Evolutionary conservation across 2,888 invertebrate species (phyloP).

Genomic region (Priocnemis perturbator): DNA sequence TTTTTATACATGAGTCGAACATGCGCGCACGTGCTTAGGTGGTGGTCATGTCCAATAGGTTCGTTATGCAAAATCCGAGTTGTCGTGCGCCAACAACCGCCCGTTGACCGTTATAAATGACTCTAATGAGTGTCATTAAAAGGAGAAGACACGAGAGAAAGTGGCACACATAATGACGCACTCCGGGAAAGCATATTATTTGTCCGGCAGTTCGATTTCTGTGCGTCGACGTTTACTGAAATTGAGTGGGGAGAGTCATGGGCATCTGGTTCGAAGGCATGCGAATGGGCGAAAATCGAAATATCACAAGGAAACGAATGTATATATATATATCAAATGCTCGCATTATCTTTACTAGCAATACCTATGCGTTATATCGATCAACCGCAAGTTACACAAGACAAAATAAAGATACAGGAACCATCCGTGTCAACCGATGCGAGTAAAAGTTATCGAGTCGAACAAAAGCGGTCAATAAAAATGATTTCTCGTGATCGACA

Average conservation of each 20-base stretch:
- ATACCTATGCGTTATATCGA: too few relatives aligned
- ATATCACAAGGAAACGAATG: background rate
- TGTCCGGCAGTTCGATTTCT: constrained; percentile 47
- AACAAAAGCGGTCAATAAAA: too few relatives aligned
- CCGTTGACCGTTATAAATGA: constrained; percentile 43
- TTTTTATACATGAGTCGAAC: constrained; percentile 50
- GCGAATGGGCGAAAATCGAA: too few relatives aligned
- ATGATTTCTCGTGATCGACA: too few relatives aligned
- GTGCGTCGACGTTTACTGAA: constrained; percentile 17
- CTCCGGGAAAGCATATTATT: constrained; percentile 53
- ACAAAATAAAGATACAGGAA: background rate
- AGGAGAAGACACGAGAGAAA: constrained; percentile 53
- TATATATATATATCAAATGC: too few relatives aligned
- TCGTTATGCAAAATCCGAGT: constrained; percentile 54
- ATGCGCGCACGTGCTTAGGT: background rate
- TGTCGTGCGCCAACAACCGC: constrained; percentile 27
- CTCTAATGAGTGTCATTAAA: constrained; percentile 54
- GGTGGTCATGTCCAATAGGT: constrained; percentile 10
- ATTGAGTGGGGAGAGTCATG: too few relatives aligned
- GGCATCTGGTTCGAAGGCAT: too few relatives aligned
- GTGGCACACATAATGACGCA: constrained; percentile 48
- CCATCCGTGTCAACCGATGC: too few relatives aligned
- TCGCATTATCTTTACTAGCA: too few relatives aligned
- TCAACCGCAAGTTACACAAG: too few relatives aligned
- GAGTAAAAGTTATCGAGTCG: too few relatives aligned